Evolutionary conservation across 2,113 vertebrate genomes (phyloP), one percentile per base, ranked within the genome.

Genomic region (Oncorhynchus keta): DNA sequence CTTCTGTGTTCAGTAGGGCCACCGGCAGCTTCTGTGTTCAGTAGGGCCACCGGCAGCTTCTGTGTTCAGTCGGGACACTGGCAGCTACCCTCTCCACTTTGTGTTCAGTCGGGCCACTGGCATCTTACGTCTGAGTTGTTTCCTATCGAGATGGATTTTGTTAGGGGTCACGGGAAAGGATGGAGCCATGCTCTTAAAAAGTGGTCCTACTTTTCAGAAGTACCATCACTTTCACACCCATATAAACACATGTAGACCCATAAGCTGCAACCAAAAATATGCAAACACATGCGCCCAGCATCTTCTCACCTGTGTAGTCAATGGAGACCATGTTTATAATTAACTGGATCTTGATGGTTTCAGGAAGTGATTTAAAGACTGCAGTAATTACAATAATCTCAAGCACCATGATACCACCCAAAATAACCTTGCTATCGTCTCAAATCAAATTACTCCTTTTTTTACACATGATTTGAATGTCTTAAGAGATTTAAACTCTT

Each of bases 331-430:
- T 80, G 66, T 82, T 85, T n/a, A 81, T 86, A 89, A 90, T 89
- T 72, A 87, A 80, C 80, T 51, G 79, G 76, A 85, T 84, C 76
- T 76, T 67, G 66, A 83, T 65, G 76, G 83, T 81, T 75, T 78
- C 70, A 81, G 72, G 79, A 86, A 51, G 79, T 78, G 82, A 85
- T 76, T 79, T 26, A 77, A 86, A 85, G 64, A 66, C 28, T 55
- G 77, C 79, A 70, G 83, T 90, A 84, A 92, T 92, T 88, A 88
- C 79, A 79, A 83, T 72, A 70, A 81, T 76, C 79, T 73, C 3
- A 39, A 80, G 79, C 73, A 82, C 89, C 82, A 74, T 79, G 75
- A 86, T 82, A 80, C 78, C 72, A 80, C 74, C 80, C 72, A 35
- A 65, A 87, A 84, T 84, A 79, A 86, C 69, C 67, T 76, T 45